Conservation (phyloP, 2,797 vertebrate species). For the Myotis pilosus region DNA sequence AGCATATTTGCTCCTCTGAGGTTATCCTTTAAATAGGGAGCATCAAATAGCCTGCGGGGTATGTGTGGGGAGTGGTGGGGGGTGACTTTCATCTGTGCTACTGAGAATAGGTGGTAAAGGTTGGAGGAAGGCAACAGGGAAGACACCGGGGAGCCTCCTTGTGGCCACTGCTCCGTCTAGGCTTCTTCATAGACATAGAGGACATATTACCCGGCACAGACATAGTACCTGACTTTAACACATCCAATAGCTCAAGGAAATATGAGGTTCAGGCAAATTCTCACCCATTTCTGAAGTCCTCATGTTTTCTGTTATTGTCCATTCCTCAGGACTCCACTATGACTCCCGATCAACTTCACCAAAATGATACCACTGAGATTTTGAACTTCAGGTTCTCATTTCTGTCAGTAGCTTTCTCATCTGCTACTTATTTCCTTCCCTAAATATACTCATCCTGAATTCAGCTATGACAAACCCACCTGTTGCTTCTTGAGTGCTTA, state of each 20-base stretch:
- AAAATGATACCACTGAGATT: not conserved
- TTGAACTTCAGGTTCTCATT: not conserved
- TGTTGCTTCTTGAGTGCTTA: not conserved
- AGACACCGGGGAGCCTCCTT: not conserved
- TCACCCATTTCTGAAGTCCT: not conserved
- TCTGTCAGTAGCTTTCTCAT: not conserved
- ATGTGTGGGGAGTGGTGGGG: not conserved
- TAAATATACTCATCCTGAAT: not conserved
- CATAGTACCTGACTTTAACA: not conserved
- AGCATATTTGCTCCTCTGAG: not conserved
- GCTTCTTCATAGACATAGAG: not conserved
- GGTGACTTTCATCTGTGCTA: not conserved
- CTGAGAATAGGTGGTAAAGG: not conserved
- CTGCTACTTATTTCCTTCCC: not conserved
- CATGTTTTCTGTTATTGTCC: not conserved
- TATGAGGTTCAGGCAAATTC: not conserved
- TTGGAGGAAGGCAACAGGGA: not conserved
- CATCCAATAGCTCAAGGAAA: not conserved
- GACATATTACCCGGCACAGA: not conserved
- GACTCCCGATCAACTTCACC: not conserved
- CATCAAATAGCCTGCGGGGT: not conserved
- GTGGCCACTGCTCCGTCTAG: not conserved
- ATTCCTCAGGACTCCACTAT: not conserved
- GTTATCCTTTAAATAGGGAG: not conserved
- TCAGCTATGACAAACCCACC: not conserved